phyloP scores from a whole-genome alignment of 2,113 vertebrate species.

The Platichthys stellatus region DNA sequence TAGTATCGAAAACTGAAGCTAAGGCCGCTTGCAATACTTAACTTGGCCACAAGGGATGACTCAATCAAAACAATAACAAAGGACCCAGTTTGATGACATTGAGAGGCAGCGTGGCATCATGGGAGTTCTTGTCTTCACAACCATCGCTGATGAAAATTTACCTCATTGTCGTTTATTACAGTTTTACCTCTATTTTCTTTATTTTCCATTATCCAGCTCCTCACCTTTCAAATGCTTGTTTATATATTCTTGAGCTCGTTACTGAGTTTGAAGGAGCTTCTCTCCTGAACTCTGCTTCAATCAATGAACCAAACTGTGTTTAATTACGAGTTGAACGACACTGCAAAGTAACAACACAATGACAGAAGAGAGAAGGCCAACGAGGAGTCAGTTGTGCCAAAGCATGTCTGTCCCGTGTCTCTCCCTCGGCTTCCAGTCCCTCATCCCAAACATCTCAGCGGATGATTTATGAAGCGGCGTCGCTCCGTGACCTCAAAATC shows the following conservation, averaged over 20 bases:
- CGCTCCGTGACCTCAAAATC: conserved; percentile 69
- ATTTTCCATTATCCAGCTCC: no score
- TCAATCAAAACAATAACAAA: no score
- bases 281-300: background rate
- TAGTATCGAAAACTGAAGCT: background rate
- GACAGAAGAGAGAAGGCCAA: background rate
- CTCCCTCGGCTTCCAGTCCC: conserved; percentile 37
- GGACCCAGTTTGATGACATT: no score
- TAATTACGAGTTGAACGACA: background rate
- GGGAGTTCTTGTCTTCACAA: no score
- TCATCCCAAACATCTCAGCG: conserved; percentile 55
- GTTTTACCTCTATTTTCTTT: no score
- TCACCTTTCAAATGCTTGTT: background rate
- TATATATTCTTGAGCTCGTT: background rate
- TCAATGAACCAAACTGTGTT: background rate
- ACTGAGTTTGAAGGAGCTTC: background rate
- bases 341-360: background rate
- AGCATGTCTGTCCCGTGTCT: conserved; percentile 11
- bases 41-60: no score
- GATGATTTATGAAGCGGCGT: conserved; percentile 68
- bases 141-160: no score
- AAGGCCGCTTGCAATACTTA: no score
- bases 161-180: no score
- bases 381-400: background rate
- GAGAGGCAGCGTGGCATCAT: no score